Evolutionary conservation across 1,140 invertebrate species (phyloP).

Genomic region (Ladona fulva): DNA sequence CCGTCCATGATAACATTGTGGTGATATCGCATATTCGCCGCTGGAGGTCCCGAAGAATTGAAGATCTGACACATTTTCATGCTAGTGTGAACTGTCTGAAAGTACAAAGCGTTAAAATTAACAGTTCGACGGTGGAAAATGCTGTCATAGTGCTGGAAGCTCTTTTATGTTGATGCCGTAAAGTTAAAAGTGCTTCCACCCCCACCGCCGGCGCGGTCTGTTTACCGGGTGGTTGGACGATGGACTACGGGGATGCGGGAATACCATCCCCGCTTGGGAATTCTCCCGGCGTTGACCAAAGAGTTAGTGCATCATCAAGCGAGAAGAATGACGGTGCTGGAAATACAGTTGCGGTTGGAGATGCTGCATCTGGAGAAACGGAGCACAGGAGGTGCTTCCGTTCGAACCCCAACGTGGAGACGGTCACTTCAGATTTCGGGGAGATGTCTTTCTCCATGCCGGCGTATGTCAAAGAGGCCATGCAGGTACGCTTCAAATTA

Average conservation of each 20-base stretch:
- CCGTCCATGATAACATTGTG: no score
- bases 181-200: not conserved
- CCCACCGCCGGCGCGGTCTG: not conserved
- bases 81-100: no score
- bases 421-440: not conserved
- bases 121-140: no score
- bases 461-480: not conserved
- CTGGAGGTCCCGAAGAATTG: no score
- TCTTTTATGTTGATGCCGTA: not conserved
- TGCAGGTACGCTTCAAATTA: not conserved
- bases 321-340: not conserved
- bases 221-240: not conserved
- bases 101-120: no score
- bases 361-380: not conserved
- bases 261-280: not conserved
- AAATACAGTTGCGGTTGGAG: not conserved
- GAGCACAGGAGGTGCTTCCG: not conserved
- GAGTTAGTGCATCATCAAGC: not conserved
- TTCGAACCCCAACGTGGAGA: not conserved
- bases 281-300: not conserved
- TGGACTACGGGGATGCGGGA: not conserved
- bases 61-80: no score
- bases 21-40: no score
- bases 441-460: not conserved
- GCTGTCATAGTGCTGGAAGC: no score